Evolutionary conservation across 2,113 vertebrate species (phyloP).

Genomic region (Saguinus imperator): DNA sequence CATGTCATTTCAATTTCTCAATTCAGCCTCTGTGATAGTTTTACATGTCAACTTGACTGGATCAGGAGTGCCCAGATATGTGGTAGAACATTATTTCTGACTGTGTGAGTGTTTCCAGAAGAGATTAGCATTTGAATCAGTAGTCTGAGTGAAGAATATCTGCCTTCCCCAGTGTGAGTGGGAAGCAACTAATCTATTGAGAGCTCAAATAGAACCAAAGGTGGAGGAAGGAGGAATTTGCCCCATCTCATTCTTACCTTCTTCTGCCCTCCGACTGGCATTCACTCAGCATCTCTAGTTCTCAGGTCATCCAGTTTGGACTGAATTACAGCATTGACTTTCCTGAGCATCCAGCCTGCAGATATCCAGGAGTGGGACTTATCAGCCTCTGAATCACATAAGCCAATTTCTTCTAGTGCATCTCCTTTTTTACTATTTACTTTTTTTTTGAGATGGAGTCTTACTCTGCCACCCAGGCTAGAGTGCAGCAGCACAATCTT

Average conservation of each 20-base stretch:
- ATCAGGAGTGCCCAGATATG: neutral
- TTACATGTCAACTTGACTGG: neutral
- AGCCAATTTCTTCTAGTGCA: neutral
- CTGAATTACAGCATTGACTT: neutral
- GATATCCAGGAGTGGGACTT: neutral
- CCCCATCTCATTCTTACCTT: neutral
- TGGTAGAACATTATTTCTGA: neutral
- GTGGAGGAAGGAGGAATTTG: neutral
- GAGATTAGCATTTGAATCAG: neutral
- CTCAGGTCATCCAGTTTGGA: neutral
- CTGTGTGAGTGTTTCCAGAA: neutral
- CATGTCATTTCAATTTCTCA: neutral
- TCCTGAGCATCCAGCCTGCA: neutral
- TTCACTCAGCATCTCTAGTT: neutral
- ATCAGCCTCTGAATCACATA: neutral
- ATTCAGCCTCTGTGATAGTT: accelerated
- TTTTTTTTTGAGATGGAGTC: too few species aligned
- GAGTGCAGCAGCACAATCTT: too few species aligned
- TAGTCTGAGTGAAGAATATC: neutral
- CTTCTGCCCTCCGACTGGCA: neutral
- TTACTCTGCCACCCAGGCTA: too few species aligned
- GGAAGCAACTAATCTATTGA: too few species aligned
- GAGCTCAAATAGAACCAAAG: neutral
- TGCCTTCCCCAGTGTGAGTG: too few species aligned
- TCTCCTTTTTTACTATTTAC: neutral